phyloP scores from a whole-genome alignment of 1,140 invertebrate genomes.

The Hirudo medicinalis region DNA sequence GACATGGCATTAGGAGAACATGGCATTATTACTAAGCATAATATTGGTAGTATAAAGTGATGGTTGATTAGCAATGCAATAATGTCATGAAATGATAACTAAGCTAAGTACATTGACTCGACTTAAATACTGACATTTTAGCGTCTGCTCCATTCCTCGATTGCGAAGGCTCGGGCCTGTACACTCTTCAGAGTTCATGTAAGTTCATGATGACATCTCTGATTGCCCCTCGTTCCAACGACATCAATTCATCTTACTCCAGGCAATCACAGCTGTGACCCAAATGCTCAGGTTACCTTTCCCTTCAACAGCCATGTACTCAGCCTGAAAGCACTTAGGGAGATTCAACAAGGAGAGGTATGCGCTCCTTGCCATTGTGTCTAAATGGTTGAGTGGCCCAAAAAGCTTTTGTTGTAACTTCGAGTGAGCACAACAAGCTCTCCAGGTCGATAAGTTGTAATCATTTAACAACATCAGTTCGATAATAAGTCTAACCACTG shows the following conservation, averaged over 20 bases:
- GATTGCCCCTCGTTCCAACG: too few species aligned
- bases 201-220: constrained; percentile 26
- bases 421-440: too few species aligned
- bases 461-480: too few species aligned
- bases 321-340: constrained; percentile 56
- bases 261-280: constrained; percentile 79
- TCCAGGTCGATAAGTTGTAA: too few species aligned
- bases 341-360: constrained; percentile 61
- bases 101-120: too few species aligned
- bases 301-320: constrained; percentile 68
- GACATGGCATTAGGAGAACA: too few species aligned
- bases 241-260: constrained; percentile 11
- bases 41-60: too few species aligned
- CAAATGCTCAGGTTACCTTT: constrained; percentile 74
- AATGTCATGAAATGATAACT: neutral
- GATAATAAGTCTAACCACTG: too few species aligned
- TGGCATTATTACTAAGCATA: too few species aligned
- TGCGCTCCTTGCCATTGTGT: constrained; percentile 6
- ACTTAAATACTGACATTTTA: constrained; percentile 35
- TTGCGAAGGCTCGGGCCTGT: constrained; percentile 82
- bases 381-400: neutral
- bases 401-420: too few species aligned
- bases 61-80: too few species aligned
- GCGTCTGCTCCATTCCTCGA: constrained; percentile 76
- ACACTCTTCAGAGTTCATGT: constrained; percentile 63